Percentiles rank a stretch among this genome's conserved stretches.
Conservation (phyloP, 2,797 vertebrate species). For the Lateolabrax maculatus region DNA sequence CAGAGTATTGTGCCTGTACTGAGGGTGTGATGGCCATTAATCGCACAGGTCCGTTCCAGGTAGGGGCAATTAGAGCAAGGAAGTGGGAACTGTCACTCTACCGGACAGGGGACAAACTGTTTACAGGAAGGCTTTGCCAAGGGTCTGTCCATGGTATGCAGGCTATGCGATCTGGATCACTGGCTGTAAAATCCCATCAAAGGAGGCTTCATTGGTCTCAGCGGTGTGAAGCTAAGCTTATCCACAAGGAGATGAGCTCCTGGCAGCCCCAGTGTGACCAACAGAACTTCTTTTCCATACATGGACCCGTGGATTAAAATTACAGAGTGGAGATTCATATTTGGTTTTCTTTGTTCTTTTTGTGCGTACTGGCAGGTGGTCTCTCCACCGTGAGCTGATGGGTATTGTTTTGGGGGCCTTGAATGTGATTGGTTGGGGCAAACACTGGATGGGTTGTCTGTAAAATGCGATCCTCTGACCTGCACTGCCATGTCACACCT, state of each 20-base stretch:
- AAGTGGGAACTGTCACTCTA: slow-evolving; percentile 43
- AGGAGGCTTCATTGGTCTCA: slow-evolving; percentile 70
- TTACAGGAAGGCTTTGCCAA: slow-evolving; percentile 67
- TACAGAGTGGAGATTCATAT: slow-evolving; percentile 30
- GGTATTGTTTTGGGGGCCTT: slow-evolving; percentile 26
- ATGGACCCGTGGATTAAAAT: slow-evolving; percentile 35
- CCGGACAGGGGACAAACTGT: slow-evolving; percentile 58
- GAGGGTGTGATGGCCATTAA: slow-evolving; percentile 12
- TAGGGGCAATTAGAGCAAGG: slow-evolving; percentile 9
- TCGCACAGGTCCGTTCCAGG: slow-evolving; percentile 27
- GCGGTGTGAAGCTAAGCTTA: slow-evolving; percentile 73
- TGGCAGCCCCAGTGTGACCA: slow-evolving; percentile 54
- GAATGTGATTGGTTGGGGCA: slow-evolving; percentile 12
- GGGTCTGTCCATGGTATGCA: slow-evolving; percentile 73
- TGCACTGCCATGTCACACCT: slow-evolving; percentile 30
- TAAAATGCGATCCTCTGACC: slow-evolving; percentile 29
- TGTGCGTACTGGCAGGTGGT: slow-evolving; percentile 42
- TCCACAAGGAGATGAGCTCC: slow-evolving; percentile 70
- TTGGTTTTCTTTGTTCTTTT: slow-evolving; percentile 38
- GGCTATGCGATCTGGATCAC: slow-evolving; percentile 76
- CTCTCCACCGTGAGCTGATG: slow-evolving; percentile 19
- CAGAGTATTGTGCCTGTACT: slow-evolving; percentile 10
- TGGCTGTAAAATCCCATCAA: slow-evolving; percentile 84
- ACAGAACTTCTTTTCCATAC: slow-evolving; percentile 55
- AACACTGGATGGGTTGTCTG: slow-evolving; percentile 10